Evolutionary conservation across 2,888 invertebrate genomes (phyloP), one percentile per base, ranked within the genome.

Genomic region (Tenthredo livida): DNA sequence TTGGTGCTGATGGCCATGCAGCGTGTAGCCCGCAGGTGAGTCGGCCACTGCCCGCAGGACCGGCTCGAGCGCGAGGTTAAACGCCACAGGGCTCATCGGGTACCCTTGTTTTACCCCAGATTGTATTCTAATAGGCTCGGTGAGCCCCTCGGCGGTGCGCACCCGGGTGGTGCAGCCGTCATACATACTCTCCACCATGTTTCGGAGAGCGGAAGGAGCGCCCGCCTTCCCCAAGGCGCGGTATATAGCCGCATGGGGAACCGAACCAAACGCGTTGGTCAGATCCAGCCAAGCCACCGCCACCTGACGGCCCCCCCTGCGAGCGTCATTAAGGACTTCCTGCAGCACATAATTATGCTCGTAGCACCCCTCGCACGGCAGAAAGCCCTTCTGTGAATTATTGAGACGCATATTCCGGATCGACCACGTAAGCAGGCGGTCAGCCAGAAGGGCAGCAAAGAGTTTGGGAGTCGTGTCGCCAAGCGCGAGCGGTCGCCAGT

Each of bases 341-440:
- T 91, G 90, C n/a, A 92, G 84, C 61, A 90, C 87, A 86, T 89
- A 93, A 86, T 92, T 93, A 85, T 92, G 92, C 85, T 93, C 92
- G 3, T 89, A 86, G 54, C 90, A 91, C 0, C 91, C 92, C 85
- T 93, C 91, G 67, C 87, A 87, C 4, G 90, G 88, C 82, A 91
- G 88, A 86, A 93, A 93, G 25, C 92, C 92, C 87, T 93, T 93
- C 85, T 93, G 93, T 5, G 61, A 70, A 0, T 82, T 54, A 7
- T 85, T 85, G n/a, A 90, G 85, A 7, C 85, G 78, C 5, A 86
- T 7, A 50, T 87, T 78, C 0, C 33, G 21, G 6, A 33, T 50
- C 2, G 86, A 84, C 90, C 89, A 90, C 12, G 67, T 25, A 0
- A 87, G 85, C 7, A 91, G 78, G 17, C 90, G 84, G 15, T 85